Conservation (phyloP, 2,888 invertebrate species). For the Lagria hirta region DNA sequence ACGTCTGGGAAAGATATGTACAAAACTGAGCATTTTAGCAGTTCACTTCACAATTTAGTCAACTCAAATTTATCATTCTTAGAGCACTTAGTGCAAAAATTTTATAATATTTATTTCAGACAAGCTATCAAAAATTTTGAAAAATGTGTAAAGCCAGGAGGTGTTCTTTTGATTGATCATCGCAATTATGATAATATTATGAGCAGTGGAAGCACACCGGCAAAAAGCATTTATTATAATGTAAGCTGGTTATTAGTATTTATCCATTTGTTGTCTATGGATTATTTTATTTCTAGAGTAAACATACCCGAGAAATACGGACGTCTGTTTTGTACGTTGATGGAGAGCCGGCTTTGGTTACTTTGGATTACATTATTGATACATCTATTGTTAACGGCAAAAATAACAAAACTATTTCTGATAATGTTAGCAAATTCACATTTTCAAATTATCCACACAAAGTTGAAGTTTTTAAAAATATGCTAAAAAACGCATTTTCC, state of each 20-base stretch:
- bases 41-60: too few relatives aligned
- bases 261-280: conserved; percentile 41
- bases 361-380: conserved; percentile 79
- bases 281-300: conserved; percentile 38
- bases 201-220: conserved; percentile 72
- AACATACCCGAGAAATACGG: conserved; percentile 78
- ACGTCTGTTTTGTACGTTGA: conserved; percentile 81
- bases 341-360: conserved; percentile 75
- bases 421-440: conserved; percentile 69
- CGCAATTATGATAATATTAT: conserved; percentile 86
- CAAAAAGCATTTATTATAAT: conserved; percentile 86
- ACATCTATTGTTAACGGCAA: conserved; percentile 49
- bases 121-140: conserved; percentile 79
- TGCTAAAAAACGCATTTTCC: conserved; percentile 73
- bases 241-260: conserved; percentile 61
- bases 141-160: conserved; percentile 80
- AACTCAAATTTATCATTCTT: too few relatives aligned
- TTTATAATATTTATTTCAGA: too few relatives aligned
- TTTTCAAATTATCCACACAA: conserved; percentile 87
- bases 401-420: conserved; percentile 33
- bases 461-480: conserved; percentile 67
- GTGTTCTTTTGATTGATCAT: conserved; percentile 82
- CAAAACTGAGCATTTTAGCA: too few relatives aligned
- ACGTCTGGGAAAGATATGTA: too few relatives aligned
- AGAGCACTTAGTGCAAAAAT: too few relatives aligned